A percentile compares a stretch with the other conserved stretches of the same genome.
phyloP scores from a whole-genome alignment of 2,888 invertebrate genomes.

The Pollenia angustigena region DNA sequence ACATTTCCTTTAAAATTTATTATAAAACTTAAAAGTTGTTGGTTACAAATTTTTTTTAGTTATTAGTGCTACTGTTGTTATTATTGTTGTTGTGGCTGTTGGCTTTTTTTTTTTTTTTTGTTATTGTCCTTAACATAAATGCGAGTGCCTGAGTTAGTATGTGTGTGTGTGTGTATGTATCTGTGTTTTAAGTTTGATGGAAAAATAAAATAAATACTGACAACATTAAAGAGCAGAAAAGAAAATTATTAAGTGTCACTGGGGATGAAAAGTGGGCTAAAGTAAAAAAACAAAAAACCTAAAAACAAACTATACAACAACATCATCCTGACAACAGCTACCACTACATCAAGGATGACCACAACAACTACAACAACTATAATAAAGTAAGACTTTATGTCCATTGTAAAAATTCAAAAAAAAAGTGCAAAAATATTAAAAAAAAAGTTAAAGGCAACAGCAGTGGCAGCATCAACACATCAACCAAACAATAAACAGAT shows the following conservation, averaged over 20 bases:
- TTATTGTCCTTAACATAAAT: slow-evolving; percentile 23
- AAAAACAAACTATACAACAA: slow-evolving; percentile 66
- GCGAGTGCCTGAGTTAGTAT: neutral
- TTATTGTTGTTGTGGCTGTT: neutral
- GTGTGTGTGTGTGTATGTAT: slow-evolving; percentile 21
- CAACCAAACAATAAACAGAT: slow-evolving; percentile 69
- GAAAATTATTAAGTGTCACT: slow-evolving; percentile 84
- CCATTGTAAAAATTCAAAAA: slow-evolving; percentile 66
- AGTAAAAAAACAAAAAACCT: slow-evolving; percentile 56
- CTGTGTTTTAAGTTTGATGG: slow-evolving; percentile 76
- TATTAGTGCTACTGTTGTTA: slow-evolving; percentile 12
- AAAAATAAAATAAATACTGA: slow-evolving; percentile 83
- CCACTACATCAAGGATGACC: slow-evolving; percentile 72
- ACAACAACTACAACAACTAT: slow-evolving; percentile 71
- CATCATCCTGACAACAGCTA: slow-evolving; percentile 59
- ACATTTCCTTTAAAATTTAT: slow-evolving; percentile 74
- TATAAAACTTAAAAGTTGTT: slow-evolving; percentile 82
- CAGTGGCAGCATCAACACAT: slow-evolving; percentile 57
- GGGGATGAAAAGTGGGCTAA: slow-evolving; percentile 84
- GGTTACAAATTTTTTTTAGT: slow-evolving; percentile 62
- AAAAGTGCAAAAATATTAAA: slow-evolving; percentile 40
- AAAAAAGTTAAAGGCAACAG: slow-evolving; percentile 47
- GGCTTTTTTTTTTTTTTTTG: neutral
- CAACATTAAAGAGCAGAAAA: slow-evolving; percentile 83
- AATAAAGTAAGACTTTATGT: slow-evolving; percentile 65